Base-by-base conservation (phyloP, 2,888 invertebrate genomes). In the Pollenia angustigena region DNA sequence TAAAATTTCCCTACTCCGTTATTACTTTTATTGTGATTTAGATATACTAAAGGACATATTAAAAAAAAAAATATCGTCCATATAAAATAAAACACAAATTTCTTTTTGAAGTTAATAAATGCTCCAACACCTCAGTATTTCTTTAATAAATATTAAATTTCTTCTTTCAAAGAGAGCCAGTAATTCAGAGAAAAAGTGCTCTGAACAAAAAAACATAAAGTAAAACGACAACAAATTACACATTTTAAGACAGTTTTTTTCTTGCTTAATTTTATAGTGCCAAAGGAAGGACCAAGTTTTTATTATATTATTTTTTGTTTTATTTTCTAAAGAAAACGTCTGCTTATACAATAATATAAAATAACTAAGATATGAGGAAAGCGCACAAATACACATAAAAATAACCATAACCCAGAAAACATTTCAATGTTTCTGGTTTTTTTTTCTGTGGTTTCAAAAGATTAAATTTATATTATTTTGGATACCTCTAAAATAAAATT, bases 71-170 rank as follows among this genome's bases (percentile, higher is more conserved):
- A 32, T 50, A 2, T 14, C 18, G n/a, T 44, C 54, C 14, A 32
- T 40, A n/a, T 16, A 18, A 58, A 56, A 44, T 18, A 32, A 32
- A 2, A 42, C n/a, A n/a, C 12, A 60, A 48, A 50, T 18, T 52
- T 76, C 16, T 74, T 3, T 64, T 82, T 62, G 42, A 56, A 78
- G 48, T 78, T 68, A 64, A 64, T 74, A 79, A 81, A 74, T 60
- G 52, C 44, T 58, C 50, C 72, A 68, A 72, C 44, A 66, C 50
- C 32, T 46, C 18, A 44, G 46, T 60, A n/a, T 71, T 74, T 18
- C 52, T 79, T 82, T 79, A 84, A 84, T 82, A 79, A 84, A 84
- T 84, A 74, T 84, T 79, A 79, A 84, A 84, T 84, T 72, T 79
- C 18, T 54, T 40, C 18, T 14, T 14, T 44, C 46, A n/a, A 23